Evolutionary conservation across 2,888 invertebrate species (phyloP), one percentile per base, ranked within the genome.

Genomic region (Dryobotodes eremita): DNA sequence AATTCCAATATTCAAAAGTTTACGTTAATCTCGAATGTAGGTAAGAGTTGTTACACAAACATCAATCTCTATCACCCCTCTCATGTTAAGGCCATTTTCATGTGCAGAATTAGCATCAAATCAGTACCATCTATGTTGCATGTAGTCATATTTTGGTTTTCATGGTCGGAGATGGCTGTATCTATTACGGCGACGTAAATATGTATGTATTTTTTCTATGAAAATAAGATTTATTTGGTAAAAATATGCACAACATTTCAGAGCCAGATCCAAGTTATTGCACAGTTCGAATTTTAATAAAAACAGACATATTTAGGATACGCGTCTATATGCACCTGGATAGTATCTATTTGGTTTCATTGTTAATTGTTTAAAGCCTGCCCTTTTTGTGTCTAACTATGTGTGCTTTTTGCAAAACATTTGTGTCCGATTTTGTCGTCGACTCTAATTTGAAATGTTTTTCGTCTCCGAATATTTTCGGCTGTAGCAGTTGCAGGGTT

Each of bases 401-500:
- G 66, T 86, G 80, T 88, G 88, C 85, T 83, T 86, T 7, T 78
- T 85, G 86, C 83, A 72, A 86, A 80, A 80, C 3, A 71, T 46
- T 65, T 48, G 42, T 70, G 57, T 76, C 50, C 46, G n/a, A 68
- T 26, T 66, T 64, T 73, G 17, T 68, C 55, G 55, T 36, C 69
- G 3, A 85, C 2, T 65, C 0, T 31, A 62, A n/a, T 69, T 62
- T 48, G 7, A 66, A 69, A 55, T 55, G 31, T 48, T 66, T 55
- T 68, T 75, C 31, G 76, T 66, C n/a, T 48, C 70, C 75, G 59
- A 69, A 74, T 70, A 6, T n/a, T 53, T 76, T 77, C 31, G 42
- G 26, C 26, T 20, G 61, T 75, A 62, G 88, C 71, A 64, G 71
- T 80, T 68, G 48, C 75, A 82, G 86, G 86, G 74, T 84, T 84